These are phyloP conservation scores for Microcebus ravelobensis DNA, from an alignment of 2,113 vertebrate genomes.

Conservation along the genomic window DNA sequence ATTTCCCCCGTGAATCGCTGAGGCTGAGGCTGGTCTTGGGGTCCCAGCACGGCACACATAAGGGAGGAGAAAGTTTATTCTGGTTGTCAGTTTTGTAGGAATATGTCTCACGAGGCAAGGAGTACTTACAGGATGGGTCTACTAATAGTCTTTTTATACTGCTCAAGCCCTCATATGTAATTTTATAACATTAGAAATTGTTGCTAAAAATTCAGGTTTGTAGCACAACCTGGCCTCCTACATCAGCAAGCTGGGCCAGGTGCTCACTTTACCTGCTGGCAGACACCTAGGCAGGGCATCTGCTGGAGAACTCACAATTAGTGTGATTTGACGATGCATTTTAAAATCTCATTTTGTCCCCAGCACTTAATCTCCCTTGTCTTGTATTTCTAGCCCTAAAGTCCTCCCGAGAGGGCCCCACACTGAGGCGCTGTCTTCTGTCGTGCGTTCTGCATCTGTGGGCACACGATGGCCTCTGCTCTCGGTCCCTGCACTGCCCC, in stretches of 20 bases:
- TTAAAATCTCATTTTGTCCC: neutral
- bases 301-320: too few relatives aligned
- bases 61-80: neutral
- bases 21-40: neutral
- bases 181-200: neutral
- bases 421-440: neutral
- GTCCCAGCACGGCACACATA: neutral
- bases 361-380: neutral
- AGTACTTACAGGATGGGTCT: neutral
- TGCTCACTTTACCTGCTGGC: neutral
- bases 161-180: neutral
- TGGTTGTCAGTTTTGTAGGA: neutral
- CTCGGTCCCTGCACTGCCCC: neutral
- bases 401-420: too few relatives aligned
- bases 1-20: accelerated
- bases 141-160: neutral
- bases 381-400: too few relatives aligned
- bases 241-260: neutral
- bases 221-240: neutral
- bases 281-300: neutral
- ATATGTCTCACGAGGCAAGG: neutral
- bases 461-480: neutral
- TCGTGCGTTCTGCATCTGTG: neutral
- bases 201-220: neutral
- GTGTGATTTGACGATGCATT: neutral